Base-by-base conservation (phyloP, 2,113 vertebrate genomes). In the Brachyhypopomus gauderio region DNA sequence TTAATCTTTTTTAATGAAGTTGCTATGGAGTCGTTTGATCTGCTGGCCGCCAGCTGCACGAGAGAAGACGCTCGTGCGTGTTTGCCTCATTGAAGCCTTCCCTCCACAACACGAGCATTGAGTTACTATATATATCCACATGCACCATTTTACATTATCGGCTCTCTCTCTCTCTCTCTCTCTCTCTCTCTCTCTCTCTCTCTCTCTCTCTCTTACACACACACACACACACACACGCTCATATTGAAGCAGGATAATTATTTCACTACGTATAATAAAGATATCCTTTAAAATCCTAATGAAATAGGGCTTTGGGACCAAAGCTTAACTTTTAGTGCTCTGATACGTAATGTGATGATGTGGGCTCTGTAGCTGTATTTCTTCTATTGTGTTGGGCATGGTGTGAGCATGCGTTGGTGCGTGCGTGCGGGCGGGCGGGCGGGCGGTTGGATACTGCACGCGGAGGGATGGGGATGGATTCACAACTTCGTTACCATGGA, bases 11-110 rank as follows among this genome's bases (percentile, higher is more conserved):
- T 72, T 9, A 86, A 81, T 81, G 55, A 76, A 58, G 22, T 72
- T 86, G 22, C 84, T 86, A 64, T 85, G 45, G 14, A 81, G 66
- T 69, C 63, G 83, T 87, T 87, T 79, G 83, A 89, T 86, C 56
- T 80, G 67, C 60, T 8, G 38, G 83, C 83, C 58, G 62, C 12
- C 58, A 63, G 58, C 7, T 76, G 36, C 23, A 27, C 38, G n/a
- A 48, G 17, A 25, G 34, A 78, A 5, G 14, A 71, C 17, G n/a
- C 22, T 25, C 27, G 58, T n/a, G 19, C 52, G 60, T 71, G 16
- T 78, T 83, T 38, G 64, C 69, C 60, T 30, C 55, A 8, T 38
- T 23, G 11, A 16, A 58, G 52, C 9, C 22, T 22, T 22, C 27
- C 67, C 27, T 41, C 36, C 45, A 52, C 45, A 52, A 52, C 45